Evolutionary conservation across 2,113 vertebrate species (phyloP).

Genomic region (Hipposideros armiger): DNA sequence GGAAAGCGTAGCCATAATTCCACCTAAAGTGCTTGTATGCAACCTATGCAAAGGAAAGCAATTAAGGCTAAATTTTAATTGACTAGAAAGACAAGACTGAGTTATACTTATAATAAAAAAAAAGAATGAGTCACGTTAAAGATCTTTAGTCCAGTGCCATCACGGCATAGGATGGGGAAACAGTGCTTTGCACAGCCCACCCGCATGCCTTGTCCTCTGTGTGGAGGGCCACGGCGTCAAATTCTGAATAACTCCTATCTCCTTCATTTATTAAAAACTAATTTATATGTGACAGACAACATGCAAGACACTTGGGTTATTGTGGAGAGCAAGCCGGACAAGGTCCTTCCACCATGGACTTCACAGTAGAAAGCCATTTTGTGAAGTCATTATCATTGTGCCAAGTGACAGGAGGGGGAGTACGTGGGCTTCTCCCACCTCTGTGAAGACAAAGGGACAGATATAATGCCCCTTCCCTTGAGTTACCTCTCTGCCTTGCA

Average conservation of each 20-base stretch:
- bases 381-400: background rate
- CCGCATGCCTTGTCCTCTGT: background rate
- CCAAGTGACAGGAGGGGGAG: background rate
- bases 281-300: background rate
- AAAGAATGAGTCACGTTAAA: background rate
- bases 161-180: rapidly evolving
- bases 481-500: background rate
- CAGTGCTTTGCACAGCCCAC: rapidly evolving
- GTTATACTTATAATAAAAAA: background rate
- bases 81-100: background rate
- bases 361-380: background rate
- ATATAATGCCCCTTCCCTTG: background rate
- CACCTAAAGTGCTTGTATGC: background rate
- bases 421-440: background rate
- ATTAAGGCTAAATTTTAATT: background rate
- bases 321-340: background rate
- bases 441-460: background rate
- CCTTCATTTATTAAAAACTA: background rate
- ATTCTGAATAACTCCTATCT: background rate
- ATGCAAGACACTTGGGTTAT: background rate
- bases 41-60: background rate
- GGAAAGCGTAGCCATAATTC: background rate
- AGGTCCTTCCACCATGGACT: background rate
- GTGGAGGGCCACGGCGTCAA: background rate
- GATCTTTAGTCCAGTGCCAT: background rate